These are phyloP conservation scores for Neogale vison DNA, from an alignment of 2,113 vertebrate species.

Conservation along the genomic window DNA sequence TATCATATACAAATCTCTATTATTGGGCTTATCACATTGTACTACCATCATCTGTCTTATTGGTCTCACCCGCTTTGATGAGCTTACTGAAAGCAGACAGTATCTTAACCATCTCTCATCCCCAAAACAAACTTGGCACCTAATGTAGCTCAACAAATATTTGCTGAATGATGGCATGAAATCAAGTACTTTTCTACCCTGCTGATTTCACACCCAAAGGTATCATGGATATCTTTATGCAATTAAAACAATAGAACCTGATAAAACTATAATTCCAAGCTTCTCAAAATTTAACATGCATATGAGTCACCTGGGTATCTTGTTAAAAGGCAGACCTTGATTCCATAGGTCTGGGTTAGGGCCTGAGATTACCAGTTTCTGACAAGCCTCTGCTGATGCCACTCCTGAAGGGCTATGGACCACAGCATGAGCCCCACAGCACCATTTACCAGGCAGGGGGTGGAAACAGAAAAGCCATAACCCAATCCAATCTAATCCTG, in stretches of 20 bases:
- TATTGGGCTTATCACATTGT: no score
- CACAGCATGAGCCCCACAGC: not conserved
- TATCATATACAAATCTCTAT: not conserved
- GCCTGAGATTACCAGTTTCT: not conserved
- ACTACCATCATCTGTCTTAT: not conserved
- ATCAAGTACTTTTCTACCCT: not conserved
- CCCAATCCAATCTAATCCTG: not conserved
- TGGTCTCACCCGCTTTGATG: not conserved
- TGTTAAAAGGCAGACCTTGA: not conserved
- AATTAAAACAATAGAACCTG: not conserved
- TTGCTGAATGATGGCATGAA: not conserved
- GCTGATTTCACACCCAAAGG: not conserved
- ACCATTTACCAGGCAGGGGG: not conserved
- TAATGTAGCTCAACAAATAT: not conserved
- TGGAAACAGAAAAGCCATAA: not conserved
- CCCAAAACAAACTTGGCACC: not conserved
- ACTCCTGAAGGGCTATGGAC: not conserved
- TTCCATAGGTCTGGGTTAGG: not conserved
- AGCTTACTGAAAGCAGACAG: not conserved
- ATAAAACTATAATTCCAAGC: not conserved
- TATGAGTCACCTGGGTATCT: not conserved
- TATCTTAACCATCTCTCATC: not conserved
- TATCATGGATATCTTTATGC: not conserved
- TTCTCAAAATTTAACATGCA: not conserved
- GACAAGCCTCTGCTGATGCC: not conserved